phyloP scores from a whole-genome alignment of 2,888 invertebrate genomes.

The Sceliomorpha sp. region DNA sequence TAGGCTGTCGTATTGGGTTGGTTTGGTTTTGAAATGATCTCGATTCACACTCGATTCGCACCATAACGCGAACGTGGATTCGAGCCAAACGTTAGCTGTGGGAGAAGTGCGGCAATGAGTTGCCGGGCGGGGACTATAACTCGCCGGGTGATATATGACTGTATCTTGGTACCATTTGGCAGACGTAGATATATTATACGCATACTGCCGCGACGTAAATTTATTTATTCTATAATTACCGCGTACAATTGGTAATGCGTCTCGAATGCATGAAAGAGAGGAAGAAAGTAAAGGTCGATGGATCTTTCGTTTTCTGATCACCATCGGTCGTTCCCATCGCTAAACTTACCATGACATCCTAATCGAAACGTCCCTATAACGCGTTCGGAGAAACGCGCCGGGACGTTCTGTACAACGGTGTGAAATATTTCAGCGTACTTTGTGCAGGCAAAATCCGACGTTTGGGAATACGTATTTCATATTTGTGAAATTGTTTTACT shows the following conservation, averaged over 20 bases:
- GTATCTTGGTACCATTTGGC: constrained; percentile 80
- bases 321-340: constrained; percentile 31
- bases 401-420: too few relatives aligned
- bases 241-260: constrained; percentile 76
- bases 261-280: constrained; percentile 44
- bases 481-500: too few relatives aligned
- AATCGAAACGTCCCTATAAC: too few relatives aligned
- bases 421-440: too few relatives aligned
- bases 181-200: constrained; percentile 80
- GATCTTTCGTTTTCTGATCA: constrained; percentile 43
- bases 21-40: constrained; percentile 60
- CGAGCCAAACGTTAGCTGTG: constrained; percentile 72
- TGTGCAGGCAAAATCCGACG: too few relatives aligned
- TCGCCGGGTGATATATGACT: constrained; percentile 78
- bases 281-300: constrained; percentile 15
- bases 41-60: constrained; percentile 67
- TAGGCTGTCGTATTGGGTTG: constrained; percentile 12
- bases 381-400: too few relatives aligned
- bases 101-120: constrained; percentile 72
- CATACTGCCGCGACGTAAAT: constrained; percentile 78
- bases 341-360: too few relatives aligned
- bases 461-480: too few relatives aligned
- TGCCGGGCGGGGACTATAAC: constrained; percentile 79
- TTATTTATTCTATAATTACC: constrained; percentile 81
- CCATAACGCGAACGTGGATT: constrained; percentile 71